A percentile compares a stretch with the other conserved stretches of the same genome.
phyloP scores from a whole-genome alignment of 2,888 invertebrate genomes.

The Perizoma flavofasciatum region DNA sequence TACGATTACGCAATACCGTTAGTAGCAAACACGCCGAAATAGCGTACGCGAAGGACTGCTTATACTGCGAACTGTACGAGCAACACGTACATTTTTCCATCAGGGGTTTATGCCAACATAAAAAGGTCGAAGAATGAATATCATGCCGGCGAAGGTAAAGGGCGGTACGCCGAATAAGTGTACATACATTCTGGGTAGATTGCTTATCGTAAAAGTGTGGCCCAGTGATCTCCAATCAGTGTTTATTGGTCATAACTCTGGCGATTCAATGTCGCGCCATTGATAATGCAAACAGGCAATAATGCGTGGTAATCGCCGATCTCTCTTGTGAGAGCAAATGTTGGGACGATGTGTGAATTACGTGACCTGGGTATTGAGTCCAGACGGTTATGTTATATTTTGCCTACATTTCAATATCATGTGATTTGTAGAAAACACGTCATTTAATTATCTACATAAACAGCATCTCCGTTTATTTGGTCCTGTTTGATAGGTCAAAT shows the following conservation, averaged over 20 bases:
- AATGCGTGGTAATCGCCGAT: slow-evolving; percentile 47
- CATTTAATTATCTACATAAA: neutral
- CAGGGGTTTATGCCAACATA: slow-evolving; percentile 74
- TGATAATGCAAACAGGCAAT: slow-evolving; percentile 73
- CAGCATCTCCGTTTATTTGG: neutral
- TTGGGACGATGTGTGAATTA: slow-evolving; percentile 26
- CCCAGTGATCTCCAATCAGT: slow-evolving; percentile 79
- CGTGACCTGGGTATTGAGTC: slow-evolving; percentile 24
- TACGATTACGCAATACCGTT: slow-evolving; percentile 41
- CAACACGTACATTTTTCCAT: slow-evolving; percentile 63
- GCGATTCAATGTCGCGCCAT: slow-evolving; percentile 72
- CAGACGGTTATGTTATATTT: slow-evolving; percentile 3
- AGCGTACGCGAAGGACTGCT: slow-evolving; percentile 19
- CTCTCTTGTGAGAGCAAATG: slow-evolving; percentile 23
- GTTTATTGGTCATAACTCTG: slow-evolving; percentile 73
- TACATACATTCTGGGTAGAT: slow-evolving; percentile 63
- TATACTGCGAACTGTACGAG: slow-evolving; percentile 37
- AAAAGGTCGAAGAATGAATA: slow-evolving; percentile 76
- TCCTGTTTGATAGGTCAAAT: neutral
- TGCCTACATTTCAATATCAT: slow-evolving; percentile 10
- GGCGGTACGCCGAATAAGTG: slow-evolving; percentile 55
- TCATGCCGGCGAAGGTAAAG: slow-evolving; percentile 62
- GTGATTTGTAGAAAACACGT: slow-evolving; percentile 12
- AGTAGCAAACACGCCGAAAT: slow-evolving; percentile 16
- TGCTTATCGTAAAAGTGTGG: slow-evolving; percentile 78